Percentiles rank a stretch among this genome's conserved stretches.
These are phyloP conservation scores for Caenorhabditis briggsae DNA, from an alignment of 1,140 invertebrate species.

Conservation along the genomic window DNA sequence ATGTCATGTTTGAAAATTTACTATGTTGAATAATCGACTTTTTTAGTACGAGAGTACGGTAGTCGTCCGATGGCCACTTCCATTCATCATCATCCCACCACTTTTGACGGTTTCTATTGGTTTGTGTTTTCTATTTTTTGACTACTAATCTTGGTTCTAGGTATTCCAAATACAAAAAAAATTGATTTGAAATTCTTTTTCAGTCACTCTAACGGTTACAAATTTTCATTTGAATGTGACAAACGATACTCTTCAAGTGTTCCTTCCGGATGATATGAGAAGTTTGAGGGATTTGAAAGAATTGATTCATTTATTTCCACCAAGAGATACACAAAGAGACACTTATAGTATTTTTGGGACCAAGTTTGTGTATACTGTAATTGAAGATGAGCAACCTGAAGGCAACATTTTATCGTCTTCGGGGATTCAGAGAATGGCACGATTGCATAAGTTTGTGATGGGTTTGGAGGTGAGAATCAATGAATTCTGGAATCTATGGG, in stretches of 20 bases:
- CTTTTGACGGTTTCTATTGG: constrained; percentile 57
- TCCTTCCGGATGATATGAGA: constrained; percentile 72
- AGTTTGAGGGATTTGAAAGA: constrained; percentile 62
- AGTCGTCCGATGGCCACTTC: constrained; percentile 71
- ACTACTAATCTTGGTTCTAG: not conserved
- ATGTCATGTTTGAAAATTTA: not conserved
- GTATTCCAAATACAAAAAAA: not conserved
- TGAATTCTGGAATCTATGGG: no score
- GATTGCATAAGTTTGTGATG: constrained; percentile 65
- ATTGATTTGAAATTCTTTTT: not conserved
- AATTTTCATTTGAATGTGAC: constrained; percentile 69
- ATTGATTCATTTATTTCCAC: constrained; percentile 70
- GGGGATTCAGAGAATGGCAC: constrained; percentile 18
- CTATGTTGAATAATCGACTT: not conserved
- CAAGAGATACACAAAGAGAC: constrained; percentile 71
- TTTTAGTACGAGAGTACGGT: constrained; percentile 72
- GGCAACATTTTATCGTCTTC: constrained; percentile 36
- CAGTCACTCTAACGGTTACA: constrained; percentile 63
- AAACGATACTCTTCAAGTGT: constrained; percentile 73
- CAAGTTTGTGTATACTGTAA: constrained; percentile 73
- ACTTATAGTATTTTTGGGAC: constrained; percentile 72
- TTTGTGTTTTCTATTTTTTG: not conserved
- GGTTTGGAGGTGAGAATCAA: constrained; percentile 52
- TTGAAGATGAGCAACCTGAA: constrained; percentile 63
- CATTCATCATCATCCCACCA: constrained; percentile 69